Base-by-base conservation (phyloP, 2,888 invertebrate genomes). In the Pherbina coryleti region DNA sequence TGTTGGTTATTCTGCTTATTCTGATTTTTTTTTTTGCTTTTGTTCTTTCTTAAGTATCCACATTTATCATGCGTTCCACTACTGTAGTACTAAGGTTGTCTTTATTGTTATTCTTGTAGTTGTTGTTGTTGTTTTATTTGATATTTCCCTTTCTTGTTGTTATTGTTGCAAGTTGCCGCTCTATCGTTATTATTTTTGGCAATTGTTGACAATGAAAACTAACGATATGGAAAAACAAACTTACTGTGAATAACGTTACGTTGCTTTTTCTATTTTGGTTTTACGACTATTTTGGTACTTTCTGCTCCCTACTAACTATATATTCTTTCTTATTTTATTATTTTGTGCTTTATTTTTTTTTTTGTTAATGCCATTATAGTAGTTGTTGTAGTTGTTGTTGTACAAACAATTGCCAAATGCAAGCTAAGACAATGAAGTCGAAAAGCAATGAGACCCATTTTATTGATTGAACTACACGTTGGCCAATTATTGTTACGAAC, bases 131-230 rank as follows among this genome's bases (percentile, higher is more conserved):
- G 75, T 71, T 78, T 49, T 66, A 44, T 80, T 60, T 64, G 53
- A 64, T 74, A 70, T 51, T 44, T 72, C 69, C 14, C 3, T 34
- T 55, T 62, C 5, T 53, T 11, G 60, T 69, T 28, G 17, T 51
- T 31, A 11, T 31, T 62, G 60, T 17, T 62, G 55, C 19, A 8
- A n/a, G 55, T 25, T 25, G 19, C 60, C 11, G 2, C 25, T 19
- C 19, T 22, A 28, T 60, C 22, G 44, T 49, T 67, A 51, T 28
- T 49, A 49, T 53, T 55, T 60, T 64, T 25, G 67, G 60, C 76
- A 79, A 79, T 84, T 84, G 85, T 88, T 87, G 88, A 82, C 86
- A 88, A 87, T 88, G 86, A 87, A 87, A 87, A 83, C 85, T 84
- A 88, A 86, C 84, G 88, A 85, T 83, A 82, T 82, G 86, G 86